A percentile compares a stretch with the other conserved stretches of the same genome.
These are phyloP conservation scores for Ormyrus labotus DNA, from an alignment of 2,888 invertebrate species.

Conservation along the genomic window DNA sequence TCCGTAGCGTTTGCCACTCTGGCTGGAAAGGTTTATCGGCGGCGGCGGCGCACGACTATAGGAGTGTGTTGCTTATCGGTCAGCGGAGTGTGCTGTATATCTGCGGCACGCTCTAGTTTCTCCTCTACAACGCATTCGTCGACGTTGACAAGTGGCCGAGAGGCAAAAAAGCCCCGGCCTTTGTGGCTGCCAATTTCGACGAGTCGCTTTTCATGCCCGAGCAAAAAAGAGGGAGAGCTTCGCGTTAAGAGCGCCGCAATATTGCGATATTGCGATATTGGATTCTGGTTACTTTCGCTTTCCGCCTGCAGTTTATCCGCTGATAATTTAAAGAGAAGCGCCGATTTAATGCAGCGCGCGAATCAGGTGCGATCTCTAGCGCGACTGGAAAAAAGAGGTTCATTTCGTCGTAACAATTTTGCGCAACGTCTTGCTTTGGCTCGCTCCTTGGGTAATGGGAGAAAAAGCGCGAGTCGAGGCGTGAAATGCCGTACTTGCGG, in stretches of 20 bases:
- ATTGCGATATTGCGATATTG: too few relatives aligned
- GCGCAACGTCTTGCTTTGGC: too few relatives aligned
- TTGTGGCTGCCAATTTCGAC: conserved; percentile 25
- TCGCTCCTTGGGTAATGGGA: too few relatives aligned
- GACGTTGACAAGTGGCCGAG: conserved; percentile 16
- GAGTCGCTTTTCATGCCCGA: conserved; percentile 31
- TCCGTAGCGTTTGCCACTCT: not conserved
- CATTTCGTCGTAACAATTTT: too few relatives aligned
- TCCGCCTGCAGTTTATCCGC: too few relatives aligned
- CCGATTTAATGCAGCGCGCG: not conserved
- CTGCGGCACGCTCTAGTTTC: conserved; percentile 62
- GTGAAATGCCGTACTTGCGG: too few relatives aligned
- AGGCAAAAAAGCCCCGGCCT: not conserved
- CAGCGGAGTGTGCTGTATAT: conserved; percentile 57
- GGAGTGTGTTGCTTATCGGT: conserved; percentile 60
- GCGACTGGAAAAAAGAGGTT: too few relatives aligned
- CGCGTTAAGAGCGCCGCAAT: too few relatives aligned
- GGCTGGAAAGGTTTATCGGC: conserved; percentile 26
- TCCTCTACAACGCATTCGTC: conserved; percentile 46
- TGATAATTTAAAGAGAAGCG: too few relatives aligned
- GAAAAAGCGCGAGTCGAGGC: too few relatives aligned
- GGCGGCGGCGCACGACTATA: not conserved
- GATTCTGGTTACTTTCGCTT: too few relatives aligned
- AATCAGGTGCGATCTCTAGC: not conserved
- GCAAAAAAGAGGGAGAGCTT: too few relatives aligned